Evolutionary conservation across 1,140 invertebrate genomes (phyloP).

Genomic region (Ceratosolen solmsi): DNA sequence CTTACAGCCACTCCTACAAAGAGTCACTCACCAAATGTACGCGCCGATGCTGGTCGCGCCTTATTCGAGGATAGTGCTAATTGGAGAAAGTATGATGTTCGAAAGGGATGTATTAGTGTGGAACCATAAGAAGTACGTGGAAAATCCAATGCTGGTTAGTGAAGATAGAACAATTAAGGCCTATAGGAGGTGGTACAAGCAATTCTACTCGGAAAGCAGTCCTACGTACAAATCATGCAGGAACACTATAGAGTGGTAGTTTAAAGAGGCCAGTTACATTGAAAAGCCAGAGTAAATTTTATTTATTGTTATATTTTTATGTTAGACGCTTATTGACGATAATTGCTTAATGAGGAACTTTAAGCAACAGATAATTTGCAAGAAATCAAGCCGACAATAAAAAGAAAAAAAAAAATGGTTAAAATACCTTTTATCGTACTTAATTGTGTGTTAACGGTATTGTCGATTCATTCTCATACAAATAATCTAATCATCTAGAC

Average conservation of each 20-base stretch:
- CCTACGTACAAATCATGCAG: conserved; percentile 74
- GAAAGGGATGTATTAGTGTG: conserved; percentile 90
- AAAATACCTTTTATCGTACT: too few relatives aligned
- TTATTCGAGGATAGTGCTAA: conserved; percentile 80
- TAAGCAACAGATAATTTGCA: too few relatives aligned
- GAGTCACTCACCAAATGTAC: conserved; percentile 85
- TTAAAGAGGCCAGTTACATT: background rate
- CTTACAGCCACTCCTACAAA: conserved; percentile 84
- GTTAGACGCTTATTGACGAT: background rate
- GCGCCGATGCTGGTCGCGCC: conserved; percentile 76
- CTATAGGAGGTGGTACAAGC: conserved; percentile 88
- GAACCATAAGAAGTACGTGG: conserved; percentile 88
- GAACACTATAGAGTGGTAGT: conserved; percentile 63
- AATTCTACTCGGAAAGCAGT: conserved; percentile 90
- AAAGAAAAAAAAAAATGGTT: too few relatives aligned
- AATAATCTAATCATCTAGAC: too few relatives aligned
- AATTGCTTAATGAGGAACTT: too few relatives aligned
- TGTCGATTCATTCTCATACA: too few relatives aligned
- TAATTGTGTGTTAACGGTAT: too few relatives aligned
- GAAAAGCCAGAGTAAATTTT: background rate
- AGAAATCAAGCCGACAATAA: too few relatives aligned
- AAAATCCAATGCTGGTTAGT: conserved; percentile 81
- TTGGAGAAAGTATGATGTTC: conserved; percentile 85
- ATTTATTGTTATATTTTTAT: conserved; percentile 27
- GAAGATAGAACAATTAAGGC: conserved; percentile 82